Percentiles rank a stretch among this genome's conserved stretches.
phyloP scores from a whole-genome alignment of 2,113 vertebrate species.

The Mormyrus iriodes region DNA sequence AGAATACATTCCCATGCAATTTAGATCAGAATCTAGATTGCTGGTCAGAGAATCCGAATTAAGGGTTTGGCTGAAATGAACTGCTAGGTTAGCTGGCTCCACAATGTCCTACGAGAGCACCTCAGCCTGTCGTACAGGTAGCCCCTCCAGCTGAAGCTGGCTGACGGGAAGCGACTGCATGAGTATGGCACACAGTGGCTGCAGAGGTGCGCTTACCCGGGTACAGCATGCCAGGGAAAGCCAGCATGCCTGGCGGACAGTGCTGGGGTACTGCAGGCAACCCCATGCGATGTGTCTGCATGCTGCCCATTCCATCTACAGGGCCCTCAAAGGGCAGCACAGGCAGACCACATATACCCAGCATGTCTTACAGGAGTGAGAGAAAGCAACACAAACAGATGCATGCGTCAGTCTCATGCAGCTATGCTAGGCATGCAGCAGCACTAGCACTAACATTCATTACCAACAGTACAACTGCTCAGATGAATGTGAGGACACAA shows the following conservation, averaged over 20 bases:
- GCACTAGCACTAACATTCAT: conserved; percentile 27
- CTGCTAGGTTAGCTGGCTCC: neutral
- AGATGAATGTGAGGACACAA: neutral
- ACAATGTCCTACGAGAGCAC: conserved; percentile 24
- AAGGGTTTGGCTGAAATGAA: neutral
- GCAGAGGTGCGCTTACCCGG: conserved; percentile 80
- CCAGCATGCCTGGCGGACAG: conserved; percentile 76
- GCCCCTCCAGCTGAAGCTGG: conserved; percentile 65
- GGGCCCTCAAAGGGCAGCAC: conserved; percentile 79
- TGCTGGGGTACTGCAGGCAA: conserved; percentile 77
- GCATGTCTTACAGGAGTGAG: conserved; percentile 77
- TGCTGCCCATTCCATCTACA: conserved; percentile 87
- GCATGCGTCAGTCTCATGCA: conserved; percentile 85
- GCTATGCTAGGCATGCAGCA: too few relatives aligned
- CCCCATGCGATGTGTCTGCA: conserved; percentile 85
- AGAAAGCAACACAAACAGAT: conserved; percentile 73
- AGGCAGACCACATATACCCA: conserved; percentile 82
- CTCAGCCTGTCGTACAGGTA: conserved; percentile 61
- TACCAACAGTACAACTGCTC: neutral
- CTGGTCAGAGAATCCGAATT: neutral
- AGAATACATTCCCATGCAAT: conserved; percentile 9
- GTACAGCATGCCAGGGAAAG: conserved; percentile 78
- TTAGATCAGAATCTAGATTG: neutral
- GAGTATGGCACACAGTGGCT: conserved; percentile 43
- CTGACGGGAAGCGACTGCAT: conserved; percentile 69